Base-by-base conservation (phyloP, 2,888 invertebrate species). In the Cephus nigrinus region DNA sequence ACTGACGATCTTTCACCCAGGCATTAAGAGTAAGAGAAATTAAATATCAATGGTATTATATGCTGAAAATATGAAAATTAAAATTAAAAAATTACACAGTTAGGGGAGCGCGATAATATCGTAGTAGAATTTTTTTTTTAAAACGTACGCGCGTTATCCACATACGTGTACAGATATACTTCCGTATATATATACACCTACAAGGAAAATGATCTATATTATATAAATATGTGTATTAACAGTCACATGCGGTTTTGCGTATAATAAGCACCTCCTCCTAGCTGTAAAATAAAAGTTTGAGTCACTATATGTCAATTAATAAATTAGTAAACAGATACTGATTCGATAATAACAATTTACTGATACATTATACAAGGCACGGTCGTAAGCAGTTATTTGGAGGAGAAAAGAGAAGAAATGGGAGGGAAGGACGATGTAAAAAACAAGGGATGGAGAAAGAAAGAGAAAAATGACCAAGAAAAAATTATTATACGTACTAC, bases 221-320 rank as follows among this genome's bases (percentile, higher is more conserved):
- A 23, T 31, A 55, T n/a, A 11, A 72, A 76, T 76, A 35, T 30
- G 55, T 40, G 40, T 15, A 74, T 76, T 82, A 76, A 81, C 80
- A 82, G 75, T 88, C 83, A 79, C 90, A 90, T 89, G 89, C 89
- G 83, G 82, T 88, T 86, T 81, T 82, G 87, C 86, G 84, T 87
- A 85, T 77, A 84, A 79, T 87, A 91, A 90, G 90, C 91, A 89
- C 91, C 90, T 90, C 86, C 90, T 90, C 90, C 90, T 91, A 87
- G 89, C 89, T 90, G 90, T 89, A 90, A 88, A 90, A 89, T 88
- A 89, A 90, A 89, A 85, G 85, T 85, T 69, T 82, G 83, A 84
- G 86, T 88, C 87, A 87, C 88, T 86, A 86, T 82, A 86, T 83
- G 4, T 79, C 78, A 87, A 89, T 89, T 89, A 90, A 88, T 87